A percentile compares a stretch with the other conserved stretches of the same genome.
phyloP scores from a whole-genome alignment of 2,888 invertebrate species.

The Sinopyrophorus schimmeli region DNA sequence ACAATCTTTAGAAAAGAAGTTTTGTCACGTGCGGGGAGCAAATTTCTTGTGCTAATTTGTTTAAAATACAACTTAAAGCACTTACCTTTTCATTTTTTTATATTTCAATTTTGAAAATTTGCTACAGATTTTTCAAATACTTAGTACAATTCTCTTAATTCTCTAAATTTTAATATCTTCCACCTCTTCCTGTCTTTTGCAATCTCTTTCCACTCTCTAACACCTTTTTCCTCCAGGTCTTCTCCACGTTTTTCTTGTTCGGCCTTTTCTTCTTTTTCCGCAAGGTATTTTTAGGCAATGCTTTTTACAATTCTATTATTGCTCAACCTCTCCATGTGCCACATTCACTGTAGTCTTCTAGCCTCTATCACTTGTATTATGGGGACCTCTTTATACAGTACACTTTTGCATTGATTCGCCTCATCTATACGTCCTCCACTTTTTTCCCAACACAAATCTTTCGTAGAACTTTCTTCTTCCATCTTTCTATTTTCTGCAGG shows the following conservation, averaged over 20 bases:
- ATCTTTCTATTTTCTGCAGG: constrained; percentile 4
- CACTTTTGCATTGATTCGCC: not conserved
- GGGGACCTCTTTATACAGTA: constrained; percentile 7
- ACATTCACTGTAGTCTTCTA: not conserved
- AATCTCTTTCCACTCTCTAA: not conserved
- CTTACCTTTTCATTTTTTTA: no score
- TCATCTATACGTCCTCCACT: constrained; percentile 2
- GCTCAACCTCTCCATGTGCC: constrained; percentile 7
- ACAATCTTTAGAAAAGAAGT: no score
- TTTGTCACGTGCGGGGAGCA: no score
- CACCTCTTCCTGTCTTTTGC: not conserved
- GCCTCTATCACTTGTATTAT: constrained; percentile 7
- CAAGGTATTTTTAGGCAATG: constrained; percentile 1
- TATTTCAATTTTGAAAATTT: no score
- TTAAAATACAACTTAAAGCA: no score
- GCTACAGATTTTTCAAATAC: no score
- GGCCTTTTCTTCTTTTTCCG: not conserved
- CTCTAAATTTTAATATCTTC: no score
- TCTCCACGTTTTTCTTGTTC: not conserved
- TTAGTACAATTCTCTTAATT: no score
- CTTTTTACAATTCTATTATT: constrained; percentile 1
- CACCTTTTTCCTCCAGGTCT: not conserved
- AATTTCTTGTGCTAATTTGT: no score
- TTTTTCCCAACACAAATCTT: constrained; percentile 5
- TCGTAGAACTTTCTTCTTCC: constrained; percentile 3